These are phyloP conservation scores for Lagopus muta DNA, from an alignment of 2,113 vertebrate species.

Conservation along the genomic window DNA sequence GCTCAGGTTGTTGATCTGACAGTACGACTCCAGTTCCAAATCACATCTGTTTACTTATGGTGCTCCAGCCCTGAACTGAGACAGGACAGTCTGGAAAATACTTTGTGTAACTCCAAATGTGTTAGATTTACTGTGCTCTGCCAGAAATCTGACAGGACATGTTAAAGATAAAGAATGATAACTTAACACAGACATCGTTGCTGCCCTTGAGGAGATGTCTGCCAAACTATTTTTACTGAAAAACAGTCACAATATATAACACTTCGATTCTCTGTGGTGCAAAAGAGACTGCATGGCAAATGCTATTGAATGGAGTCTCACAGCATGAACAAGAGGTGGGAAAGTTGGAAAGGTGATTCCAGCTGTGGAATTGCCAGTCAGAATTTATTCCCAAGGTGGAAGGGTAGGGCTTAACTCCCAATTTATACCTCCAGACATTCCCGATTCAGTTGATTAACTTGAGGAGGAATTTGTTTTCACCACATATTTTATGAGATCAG, in stretches of 20 bases:
- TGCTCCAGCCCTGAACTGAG: neutral
- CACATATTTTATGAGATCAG: neutral
- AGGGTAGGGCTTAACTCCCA: neutral
- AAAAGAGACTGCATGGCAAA: neutral
- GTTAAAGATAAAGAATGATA: constrained; percentile 64
- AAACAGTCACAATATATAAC: neutral
- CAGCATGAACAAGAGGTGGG: rapidly evolving
- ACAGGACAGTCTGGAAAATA: constrained; percentile 54
- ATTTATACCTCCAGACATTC: neutral
- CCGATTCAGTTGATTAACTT: neutral
- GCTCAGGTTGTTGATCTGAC: neutral
- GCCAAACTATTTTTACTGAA: constrained; percentile 16
- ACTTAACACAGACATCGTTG: constrained; percentile 35
- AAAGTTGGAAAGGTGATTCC: neutral
- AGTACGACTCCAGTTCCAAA: neutral
- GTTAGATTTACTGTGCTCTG: constrained; percentile 57
- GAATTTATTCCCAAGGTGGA: neutral
- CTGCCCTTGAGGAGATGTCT: constrained; percentile 33
- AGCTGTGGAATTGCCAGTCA: neutral
- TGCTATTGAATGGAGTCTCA: neutral
- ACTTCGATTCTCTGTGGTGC: neutral
- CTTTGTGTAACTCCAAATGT: constrained; percentile 35
- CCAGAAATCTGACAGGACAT: constrained; percentile 57
- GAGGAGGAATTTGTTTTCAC: neutral
- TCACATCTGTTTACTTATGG: constrained; percentile 25